Evolutionary conservation across 2,888 invertebrate genomes (phyloP), one percentile per base, ranked within the genome.

Genomic region (Opisthograptis luteolata): DNA sequence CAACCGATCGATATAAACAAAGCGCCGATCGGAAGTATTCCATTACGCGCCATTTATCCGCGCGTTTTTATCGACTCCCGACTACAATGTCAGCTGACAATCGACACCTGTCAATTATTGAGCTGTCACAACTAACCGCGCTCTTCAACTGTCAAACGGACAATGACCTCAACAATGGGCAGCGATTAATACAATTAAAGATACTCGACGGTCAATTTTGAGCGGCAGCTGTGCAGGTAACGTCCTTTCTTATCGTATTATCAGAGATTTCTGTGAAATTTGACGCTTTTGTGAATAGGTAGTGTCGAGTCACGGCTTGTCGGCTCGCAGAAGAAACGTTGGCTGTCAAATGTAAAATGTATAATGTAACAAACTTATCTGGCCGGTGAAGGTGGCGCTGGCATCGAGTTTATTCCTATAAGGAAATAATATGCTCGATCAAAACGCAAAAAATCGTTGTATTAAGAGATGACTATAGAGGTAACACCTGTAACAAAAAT

Each of bases 61-160:
- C 28, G 43, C 49, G 40, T 43, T 57, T 55, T 62, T 60, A 46
- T 52, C 47, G 39, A 35, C 6, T 30, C 19, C 20, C 22, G 13
- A 24, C 36, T 41, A 17, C 25, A n/a, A n/a, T n/a, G 44, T 40
- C 25, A 20, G 22, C 14, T 56, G 53, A 48, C 57, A 53, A 35
- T 64, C 52, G 60, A 66, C 79, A 79, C 70, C 79, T 81, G 82
- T 78, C 81, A 76, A 71, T 80, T 76, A 79, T 60, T 31, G 72
- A 62, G 69, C 74, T 79, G 80, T 77, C 79, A 74, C 64, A 65
- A 62, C 58, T 39, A 31, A 43, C 60, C 34, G 42, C 51, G 7
- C 35, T 31, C 31, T 49, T 49, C 34, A 37, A 52, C 58, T 60
- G 66, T 62, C 66, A 62, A 58, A 44, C 47, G 64, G 60, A 71